Evolutionary conservation across 2,113 vertebrate genomes (phyloP), one percentile per base, ranked within the genome.

Genomic region (Sialia sialis): DNA sequence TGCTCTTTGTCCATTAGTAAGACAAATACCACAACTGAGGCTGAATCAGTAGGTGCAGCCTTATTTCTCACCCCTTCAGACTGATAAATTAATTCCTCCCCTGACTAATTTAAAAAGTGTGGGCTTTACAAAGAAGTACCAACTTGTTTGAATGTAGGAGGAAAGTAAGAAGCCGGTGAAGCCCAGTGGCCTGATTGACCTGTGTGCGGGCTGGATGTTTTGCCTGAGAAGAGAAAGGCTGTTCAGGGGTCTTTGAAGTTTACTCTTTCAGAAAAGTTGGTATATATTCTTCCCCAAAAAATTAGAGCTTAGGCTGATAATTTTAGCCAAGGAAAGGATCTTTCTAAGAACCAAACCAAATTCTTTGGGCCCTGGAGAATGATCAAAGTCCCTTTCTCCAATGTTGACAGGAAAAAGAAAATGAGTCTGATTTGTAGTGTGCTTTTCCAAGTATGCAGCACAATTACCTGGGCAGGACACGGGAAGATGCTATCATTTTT

Each of bases 101-200:
- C 23, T 92, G 95, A 98, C 93, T 96, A 94, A 97, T 87, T 84
- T 70, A 66, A 87, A 68, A 92, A 73, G 58, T 22, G 7, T 34
- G 52, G 60, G 46, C 46, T 95, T 94, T 90, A 68, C 52, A 5
- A 94, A 87, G 67, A 89, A 75, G 49, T 12, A 87, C 39, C 73
- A 51, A 62, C 54, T 92, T 95, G 22, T 66, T 27, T 75, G 76
- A 81, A 54, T 41, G 97, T 97, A 93, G 98, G 97, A 95, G 94
- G 96, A 55, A 84, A 72, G 84, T 1, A 9, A 96, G 96, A 97
- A 92, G 87, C 80, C 97, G 96, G 32, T 21, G 20, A 87, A 43
- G 66, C 22, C 34, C 1, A 10, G 89, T 84, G 79, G 90, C 83
- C 93, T 96, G 84, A 75, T 76, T 56, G 69, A 52, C 38, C 41